A percentile compares a stretch with the other conserved stretches of the same genome.
Conservation (phyloP, 2,797 vertebrate genomes). For the Percopsis omiscomaycus region DNA sequence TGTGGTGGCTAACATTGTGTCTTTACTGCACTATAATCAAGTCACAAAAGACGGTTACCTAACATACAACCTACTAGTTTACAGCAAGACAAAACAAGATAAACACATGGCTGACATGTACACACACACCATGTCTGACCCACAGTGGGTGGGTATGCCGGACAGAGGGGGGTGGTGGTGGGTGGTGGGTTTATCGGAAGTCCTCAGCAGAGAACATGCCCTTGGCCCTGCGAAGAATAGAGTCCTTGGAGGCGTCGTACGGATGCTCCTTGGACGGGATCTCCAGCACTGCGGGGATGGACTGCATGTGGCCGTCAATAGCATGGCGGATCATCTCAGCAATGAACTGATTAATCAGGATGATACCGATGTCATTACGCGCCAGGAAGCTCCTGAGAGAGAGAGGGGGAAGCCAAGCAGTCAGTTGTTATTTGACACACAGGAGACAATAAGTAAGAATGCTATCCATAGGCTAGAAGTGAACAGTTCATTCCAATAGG, state of each 20-base stretch:
- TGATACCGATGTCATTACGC: slow-evolving; percentile 91
- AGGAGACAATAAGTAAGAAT: neutral
- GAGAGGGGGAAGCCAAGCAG: neutral
- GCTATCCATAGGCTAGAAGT: neutral
- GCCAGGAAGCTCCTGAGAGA: slow-evolving; percentile 84
- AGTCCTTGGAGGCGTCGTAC: slow-evolving; percentile 93
- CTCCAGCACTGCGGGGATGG: slow-evolving; percentile 90
- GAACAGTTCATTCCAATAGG: too few relatives aligned
- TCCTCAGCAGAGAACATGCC: slow-evolving; percentile 94
- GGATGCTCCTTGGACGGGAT: slow-evolving; percentile 97
- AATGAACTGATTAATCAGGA: slow-evolving; percentile 94
- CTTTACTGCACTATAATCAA: slow-evolving; percentile 5
- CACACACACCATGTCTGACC: neutral
- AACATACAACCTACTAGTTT: too few relatives aligned
- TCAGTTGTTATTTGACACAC: neutral
- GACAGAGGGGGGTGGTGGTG: neutral
- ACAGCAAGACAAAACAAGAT: slow-evolving; percentile 6
- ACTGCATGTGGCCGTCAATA: slow-evolving; percentile 87
- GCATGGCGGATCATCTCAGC: slow-evolving; percentile 96
- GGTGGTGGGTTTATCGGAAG: slow-evolving; percentile 77
- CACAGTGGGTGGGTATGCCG: neutral
- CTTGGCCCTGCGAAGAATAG: slow-evolving; percentile 89
- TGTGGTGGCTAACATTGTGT: neutral
- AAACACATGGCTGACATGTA: neutral
- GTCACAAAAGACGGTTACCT: slow-evolving; percentile 1